Evolutionary conservation across 2,888 invertebrate genomes (phyloP), one percentile per base, ranked within the genome.

Genomic region (Spilarctia lutea): DNA sequence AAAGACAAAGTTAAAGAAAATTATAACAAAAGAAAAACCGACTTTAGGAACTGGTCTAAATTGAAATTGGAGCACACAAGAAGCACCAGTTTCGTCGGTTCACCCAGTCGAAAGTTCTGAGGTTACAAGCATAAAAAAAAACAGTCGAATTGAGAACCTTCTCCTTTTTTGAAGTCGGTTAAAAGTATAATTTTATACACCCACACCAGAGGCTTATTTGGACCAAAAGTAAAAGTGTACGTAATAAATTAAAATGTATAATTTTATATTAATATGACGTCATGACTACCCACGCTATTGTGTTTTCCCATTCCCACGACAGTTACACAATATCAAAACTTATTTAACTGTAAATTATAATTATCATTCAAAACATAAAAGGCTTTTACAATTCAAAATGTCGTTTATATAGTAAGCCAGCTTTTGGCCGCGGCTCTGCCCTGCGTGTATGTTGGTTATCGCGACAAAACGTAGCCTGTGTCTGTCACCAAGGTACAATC

Each of bases 191-290:
- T 27, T 63, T 2, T 18, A 16, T 30, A 27, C 63, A 30, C 30
- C 27, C 18, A 63, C 30, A 18, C 30, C 13, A 30, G 16, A 63
- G 1, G 18, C 30, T 18, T 63, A 63, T 63, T 63, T 30, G 30
- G 30, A 30, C 18, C 30, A 63, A 7, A 63, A 63, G 30, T 63
- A 63, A 63, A 63, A 63, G 30, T 63, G 8, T 7, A 16, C 63
- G 6, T n/a, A 39, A 68, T 35, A 60, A 39, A 68, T 74, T 45
- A 79, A 35, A 66, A 65, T 65, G 24, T 24, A 35, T 3, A 65
- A 65, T 65, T 60, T 56, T 18, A 8, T 30, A 30, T 27, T 27
- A 63, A 63, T 18, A 63, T 63, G 30, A 63, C 18, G 24, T 20
- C 65, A 27, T n/a, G 24, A 66, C 24, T 24, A 35, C 39, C 33